A percentile compares a stretch with the other conserved stretches of the same genome.
Evolutionary conservation across 2,113 vertebrate genomes (phyloP).

Genomic region (Aramus guarauna): DNA sequence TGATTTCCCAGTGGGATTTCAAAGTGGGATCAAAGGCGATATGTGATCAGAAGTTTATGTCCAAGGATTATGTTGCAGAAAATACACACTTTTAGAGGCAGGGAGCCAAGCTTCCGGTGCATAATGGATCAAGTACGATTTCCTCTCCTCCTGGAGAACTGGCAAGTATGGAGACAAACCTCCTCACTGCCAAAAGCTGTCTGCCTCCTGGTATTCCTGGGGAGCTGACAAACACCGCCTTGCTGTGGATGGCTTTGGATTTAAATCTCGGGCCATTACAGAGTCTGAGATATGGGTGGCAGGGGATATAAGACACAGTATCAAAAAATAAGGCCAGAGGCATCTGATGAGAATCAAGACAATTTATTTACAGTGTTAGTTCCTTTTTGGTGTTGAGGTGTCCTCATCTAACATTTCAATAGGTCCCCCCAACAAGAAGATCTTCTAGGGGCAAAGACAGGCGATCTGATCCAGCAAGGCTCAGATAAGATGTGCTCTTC

Average conservation of each 20-base stretch:
- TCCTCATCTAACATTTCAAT: background rate
- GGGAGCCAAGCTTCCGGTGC: background rate
- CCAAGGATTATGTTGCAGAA: background rate
- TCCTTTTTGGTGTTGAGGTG: background rate
- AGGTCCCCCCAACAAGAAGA: background rate
- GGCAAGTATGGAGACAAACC: background rate
- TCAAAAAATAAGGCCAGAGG: background rate
- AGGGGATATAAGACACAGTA: background rate
- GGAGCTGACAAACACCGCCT: background rate
- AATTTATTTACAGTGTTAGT: constrained; percentile 27
- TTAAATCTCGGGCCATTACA: background rate
- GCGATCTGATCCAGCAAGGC: background rate
- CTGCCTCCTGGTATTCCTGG: background rate
- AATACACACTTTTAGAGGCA: background rate
- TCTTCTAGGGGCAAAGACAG: background rate
- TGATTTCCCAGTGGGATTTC: background rate
- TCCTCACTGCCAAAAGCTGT: background rate
- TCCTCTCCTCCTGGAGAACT: background rate
- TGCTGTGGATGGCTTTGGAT: background rate
- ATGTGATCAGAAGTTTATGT: background rate
- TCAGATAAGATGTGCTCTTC: background rate
- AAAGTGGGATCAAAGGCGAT: background rate
- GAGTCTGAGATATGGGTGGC: background rate
- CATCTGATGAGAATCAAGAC: background rate
- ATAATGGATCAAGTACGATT: background rate